Percentiles rank a stretch among this genome's conserved stretches.
phyloP scores from a whole-genome alignment of 2,113 vertebrate genomes.

The Diadophis punctatus region DNA sequence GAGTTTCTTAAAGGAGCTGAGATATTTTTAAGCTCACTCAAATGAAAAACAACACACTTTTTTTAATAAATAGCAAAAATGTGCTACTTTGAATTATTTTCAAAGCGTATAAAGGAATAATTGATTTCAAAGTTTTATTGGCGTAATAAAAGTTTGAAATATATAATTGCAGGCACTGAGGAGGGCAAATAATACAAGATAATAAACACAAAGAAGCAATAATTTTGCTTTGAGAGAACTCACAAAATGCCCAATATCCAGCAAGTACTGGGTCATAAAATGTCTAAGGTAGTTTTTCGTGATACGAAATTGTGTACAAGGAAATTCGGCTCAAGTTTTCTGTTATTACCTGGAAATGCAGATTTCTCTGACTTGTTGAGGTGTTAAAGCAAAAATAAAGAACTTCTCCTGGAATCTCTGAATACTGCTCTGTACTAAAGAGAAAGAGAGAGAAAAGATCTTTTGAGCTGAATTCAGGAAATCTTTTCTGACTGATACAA shows the following conservation, averaged over 20 bases:
- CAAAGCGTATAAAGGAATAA: neutral
- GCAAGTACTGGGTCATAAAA: neutral
- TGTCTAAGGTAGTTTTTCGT: neutral
- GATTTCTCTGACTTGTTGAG: conserved; percentile 96
- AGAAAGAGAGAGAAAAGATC: conserved; percentile 27
- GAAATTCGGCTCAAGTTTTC: neutral
- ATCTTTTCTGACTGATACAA: neutral
- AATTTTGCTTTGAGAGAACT: neutral
- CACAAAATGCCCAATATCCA: neutral
- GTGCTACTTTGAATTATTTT: neutral
- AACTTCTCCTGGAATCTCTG: conserved; percentile 95
- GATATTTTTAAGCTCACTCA: neutral
- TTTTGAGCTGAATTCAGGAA: neutral
- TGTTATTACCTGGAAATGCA: conserved; percentile 85
- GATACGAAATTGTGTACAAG: neutral
- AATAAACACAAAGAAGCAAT: neutral
- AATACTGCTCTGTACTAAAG: conserved; percentile 80
- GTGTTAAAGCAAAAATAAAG: conserved; percentile 97
- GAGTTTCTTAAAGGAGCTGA: neutral
- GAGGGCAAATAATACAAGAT: neutral
- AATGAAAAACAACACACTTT: neutral
- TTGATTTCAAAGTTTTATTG: neutral
- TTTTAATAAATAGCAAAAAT: neutral
- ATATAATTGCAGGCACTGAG: neutral
- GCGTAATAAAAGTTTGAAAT: neutral